phyloP scores from a whole-genome alignment of 2,797 vertebrate species.

The Cryptoprocta ferox region DNA sequence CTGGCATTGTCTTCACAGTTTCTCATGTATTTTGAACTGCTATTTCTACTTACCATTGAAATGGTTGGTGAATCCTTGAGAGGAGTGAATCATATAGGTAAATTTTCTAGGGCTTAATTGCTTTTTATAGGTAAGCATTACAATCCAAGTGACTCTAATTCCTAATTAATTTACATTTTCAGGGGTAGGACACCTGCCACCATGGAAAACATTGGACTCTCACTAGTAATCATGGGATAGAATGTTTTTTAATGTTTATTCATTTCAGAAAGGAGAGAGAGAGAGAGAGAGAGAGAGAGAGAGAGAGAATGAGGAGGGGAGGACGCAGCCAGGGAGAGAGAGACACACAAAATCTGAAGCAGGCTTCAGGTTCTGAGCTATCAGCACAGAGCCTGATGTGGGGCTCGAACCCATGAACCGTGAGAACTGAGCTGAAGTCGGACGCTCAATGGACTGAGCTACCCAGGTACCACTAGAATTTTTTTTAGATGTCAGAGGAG shows the following conservation, averaged over 20 bases:
- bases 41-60: not conserved
- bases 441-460: no score
- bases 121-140: not conserved
- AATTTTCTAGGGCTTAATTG: not conserved
- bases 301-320: no score
- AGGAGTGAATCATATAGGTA: not conserved
- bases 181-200: not conserved
- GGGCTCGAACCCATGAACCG: no score
- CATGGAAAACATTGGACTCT: not conserved
- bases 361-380: no score
- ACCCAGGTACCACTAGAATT: no score
- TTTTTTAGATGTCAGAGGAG: not conserved
- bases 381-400: no score
- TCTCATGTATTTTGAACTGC: not conserved
- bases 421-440: no score
- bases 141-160: not conserved
- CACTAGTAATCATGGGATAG: not conserved
- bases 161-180: not conserved
- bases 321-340: no score
- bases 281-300: no score
- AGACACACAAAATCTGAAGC: no score
- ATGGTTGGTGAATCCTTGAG: not conserved
- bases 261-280: no score
- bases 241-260: no score
- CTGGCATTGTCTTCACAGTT: not conserved